Evolutionary conservation across 35 echinoderm and acorn worm genomes (phyloP).

Genomic region (Apostichopus parvimensis): DNA sequence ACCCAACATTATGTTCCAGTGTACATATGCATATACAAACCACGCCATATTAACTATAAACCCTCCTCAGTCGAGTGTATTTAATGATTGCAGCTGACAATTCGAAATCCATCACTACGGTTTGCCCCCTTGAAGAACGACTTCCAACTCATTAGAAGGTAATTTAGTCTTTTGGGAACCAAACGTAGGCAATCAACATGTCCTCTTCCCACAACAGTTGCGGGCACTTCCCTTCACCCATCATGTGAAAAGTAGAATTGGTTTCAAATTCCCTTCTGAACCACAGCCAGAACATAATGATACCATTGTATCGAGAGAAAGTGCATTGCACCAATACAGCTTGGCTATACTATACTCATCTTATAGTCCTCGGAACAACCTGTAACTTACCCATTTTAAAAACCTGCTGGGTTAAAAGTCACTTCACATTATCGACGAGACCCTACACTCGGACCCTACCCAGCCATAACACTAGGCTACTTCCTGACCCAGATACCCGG

Average conservation of each 20-base stretch:
- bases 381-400: not conserved
- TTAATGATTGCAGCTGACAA: not conserved
- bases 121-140: not conserved
- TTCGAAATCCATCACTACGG: not conserved
- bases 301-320: conserved; percentile 39
- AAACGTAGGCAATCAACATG: not conserved
- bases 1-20: too few species aligned
- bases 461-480: conserved; percentile 29
- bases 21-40: too few species aligned
- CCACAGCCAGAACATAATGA: conserved; percentile 48
- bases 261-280: conserved; percentile 20
- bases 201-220: conserved; percentile 8
- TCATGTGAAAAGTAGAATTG: conserved; percentile 26
- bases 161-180: not conserved
- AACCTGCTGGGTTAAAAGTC: conserved; percentile 33
- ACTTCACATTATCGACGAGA: conserved; percentile 1
- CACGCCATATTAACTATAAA: too few species aligned
- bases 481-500: conserved; percentile 40
- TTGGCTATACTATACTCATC: not conserved
- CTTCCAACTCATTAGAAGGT: not conserved
- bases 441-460: not conserved
- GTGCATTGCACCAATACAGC: conserved; percentile 11
- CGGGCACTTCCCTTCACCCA: conserved; percentile 22
- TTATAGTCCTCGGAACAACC: not conserved
- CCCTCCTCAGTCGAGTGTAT: too few species aligned